A percentile compares a stretch with the other conserved stretches of the same genome.
These are phyloP conservation scores for Caloenas nicobarica DNA, from an alignment of 2,113 vertebrate species.

Conservation along the genomic window DNA sequence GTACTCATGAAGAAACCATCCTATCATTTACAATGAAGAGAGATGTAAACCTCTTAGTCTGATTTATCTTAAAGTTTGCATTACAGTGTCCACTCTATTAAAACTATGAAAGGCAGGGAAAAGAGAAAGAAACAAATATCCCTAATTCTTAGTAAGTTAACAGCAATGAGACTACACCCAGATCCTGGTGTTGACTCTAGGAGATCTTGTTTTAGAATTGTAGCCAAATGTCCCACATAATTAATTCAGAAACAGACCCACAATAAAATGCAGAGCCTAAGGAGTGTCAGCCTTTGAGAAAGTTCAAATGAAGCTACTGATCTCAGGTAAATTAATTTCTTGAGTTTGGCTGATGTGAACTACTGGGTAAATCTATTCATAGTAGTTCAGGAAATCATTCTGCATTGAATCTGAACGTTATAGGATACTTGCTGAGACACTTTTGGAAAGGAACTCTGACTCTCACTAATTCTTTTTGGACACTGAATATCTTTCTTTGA, in stretches of 20 bases:
- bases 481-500: background rate
- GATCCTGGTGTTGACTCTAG: background rate
- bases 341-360: background rate
- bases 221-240: background rate
- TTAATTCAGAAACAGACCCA: background rate
- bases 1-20: background rate
- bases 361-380: background rate
- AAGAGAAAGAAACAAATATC: background rate
- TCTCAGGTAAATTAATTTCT: conserved; percentile 32
- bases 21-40: background rate
- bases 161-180: background rate
- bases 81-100: background rate
- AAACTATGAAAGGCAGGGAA: background rate
- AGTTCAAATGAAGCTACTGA: conserved; percentile 33
- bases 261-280: background rate
- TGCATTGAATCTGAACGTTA: background rate
- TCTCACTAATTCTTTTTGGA: background rate
- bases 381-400: background rate
- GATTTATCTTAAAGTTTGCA: background rate
- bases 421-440: background rate
- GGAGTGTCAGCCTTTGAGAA: background rate
- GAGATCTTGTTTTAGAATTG: background rate
- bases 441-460: background rate
- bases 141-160: background rate
- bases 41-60: background rate